Conservation (phyloP, 2,888 invertebrate genomes). For the Pandemis cinnamomeana region DNA sequence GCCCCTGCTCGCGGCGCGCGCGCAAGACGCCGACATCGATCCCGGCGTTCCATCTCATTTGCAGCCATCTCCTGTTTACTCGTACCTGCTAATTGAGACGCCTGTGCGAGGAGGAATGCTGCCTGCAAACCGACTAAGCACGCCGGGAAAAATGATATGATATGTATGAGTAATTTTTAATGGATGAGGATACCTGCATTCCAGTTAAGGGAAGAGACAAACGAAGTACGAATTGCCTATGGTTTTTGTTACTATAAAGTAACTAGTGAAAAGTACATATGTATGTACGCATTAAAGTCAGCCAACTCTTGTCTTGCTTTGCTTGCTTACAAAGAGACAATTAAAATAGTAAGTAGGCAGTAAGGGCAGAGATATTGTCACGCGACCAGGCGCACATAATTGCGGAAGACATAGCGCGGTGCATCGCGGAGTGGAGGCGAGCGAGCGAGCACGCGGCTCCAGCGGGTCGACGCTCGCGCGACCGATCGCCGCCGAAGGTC, state of each 20-base stretch:
- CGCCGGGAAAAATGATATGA: neutral
- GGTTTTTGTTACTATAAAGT: neutral
- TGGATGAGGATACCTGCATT: neutral
- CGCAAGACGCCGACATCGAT: conserved; percentile 49
- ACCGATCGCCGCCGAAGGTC: conserved; percentile 80
- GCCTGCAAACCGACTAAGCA: neutral
- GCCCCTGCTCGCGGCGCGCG: conserved; percentile 47
- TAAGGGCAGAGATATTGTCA: conserved; percentile 38
- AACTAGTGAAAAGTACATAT: neutral
- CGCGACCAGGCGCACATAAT: conserved; percentile 45
- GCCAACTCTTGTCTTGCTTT: neutral
- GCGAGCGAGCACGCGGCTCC: conserved; percentile 50
- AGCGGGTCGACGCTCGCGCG: conserved; percentile 74
- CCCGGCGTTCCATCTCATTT: conserved; percentile 71
- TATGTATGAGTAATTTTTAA: neutral
- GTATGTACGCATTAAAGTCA: neutral
- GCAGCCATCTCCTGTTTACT: conserved; percentile 51
- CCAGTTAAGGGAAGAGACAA: neutral
- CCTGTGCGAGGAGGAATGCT: conserved; percentile 21
- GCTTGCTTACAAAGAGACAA: conserved; percentile 18
- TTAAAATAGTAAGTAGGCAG: conserved; percentile 20
- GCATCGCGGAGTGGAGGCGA: conserved; percentile 45
- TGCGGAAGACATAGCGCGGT: conserved; percentile 53
- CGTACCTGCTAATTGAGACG: conserved; percentile 18
- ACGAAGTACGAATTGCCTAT: neutral